Evolutionary conservation across 2,888 invertebrate genomes (phyloP), one percentile per base, ranked within the genome.

Genomic region (Sinelater perroti): DNA sequence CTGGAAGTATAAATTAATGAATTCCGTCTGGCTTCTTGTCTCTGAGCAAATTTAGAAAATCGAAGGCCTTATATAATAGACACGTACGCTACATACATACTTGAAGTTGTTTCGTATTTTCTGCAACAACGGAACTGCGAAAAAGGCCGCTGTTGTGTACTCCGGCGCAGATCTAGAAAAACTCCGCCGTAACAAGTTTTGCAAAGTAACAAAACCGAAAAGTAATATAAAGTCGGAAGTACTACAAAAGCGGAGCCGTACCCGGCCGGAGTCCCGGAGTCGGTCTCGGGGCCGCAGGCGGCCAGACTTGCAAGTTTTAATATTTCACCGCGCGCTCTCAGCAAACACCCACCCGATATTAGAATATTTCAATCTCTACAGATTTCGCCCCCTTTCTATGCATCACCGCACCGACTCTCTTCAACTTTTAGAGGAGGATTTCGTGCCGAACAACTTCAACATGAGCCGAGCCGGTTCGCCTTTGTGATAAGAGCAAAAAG

Each of bases 311-410:
- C 57, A 68, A 69, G 66, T 69, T 69, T 69, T 69, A 69, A 69
- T 69, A 69, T 69, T 69, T 69, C 69, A 69, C 68, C 67, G 68
- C 68, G 67, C 67, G 67, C 68, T 69, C 67, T 68, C 65, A 65
- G 68, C 67, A 69, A 69, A 69, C 69, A 67, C 62, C 62, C 63
- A 55, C 54, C 69, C 72, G 72, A 76, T 76, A 77, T 76, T 76
- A 76, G 75, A 77, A 77, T 77, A 77, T 77, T 77, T 72, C 76
- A 76, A 77, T 77, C 74, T 75, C 72, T 69, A 66, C 74, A 73
- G 75, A 75, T 75, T 74, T 73, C 62, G 56, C 60, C 57, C 65
- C 65, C 62, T 63, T 63, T 63, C 61, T 56, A 61, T 63, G 63
- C 63, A 63, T 63, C 63, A 47, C 63, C 63, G 56, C 60, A 54